These are phyloP conservation scores for Struthio camelus DNA, from an alignment of 2,113 vertebrate species.

Conservation along the genomic window DNA sequence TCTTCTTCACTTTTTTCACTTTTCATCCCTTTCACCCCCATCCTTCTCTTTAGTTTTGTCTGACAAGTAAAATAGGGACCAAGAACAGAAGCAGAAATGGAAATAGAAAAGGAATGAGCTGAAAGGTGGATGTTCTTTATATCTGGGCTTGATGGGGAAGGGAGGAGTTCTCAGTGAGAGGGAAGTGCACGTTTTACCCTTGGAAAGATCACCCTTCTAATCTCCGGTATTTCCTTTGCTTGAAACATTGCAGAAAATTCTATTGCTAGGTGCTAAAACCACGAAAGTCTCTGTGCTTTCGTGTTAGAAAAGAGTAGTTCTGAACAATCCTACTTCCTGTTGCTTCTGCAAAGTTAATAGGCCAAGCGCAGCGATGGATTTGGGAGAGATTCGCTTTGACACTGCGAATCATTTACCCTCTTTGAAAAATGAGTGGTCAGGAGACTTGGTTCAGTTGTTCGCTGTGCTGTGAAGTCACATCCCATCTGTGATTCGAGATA, in stretches of 20 bases:
- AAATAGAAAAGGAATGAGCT: too few species aligned
- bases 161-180: not conserved
- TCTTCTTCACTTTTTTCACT: too few species aligned
- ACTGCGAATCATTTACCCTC: not conserved
- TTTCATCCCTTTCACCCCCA: too few species aligned
- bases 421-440: not conserved
- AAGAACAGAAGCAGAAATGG: too few species aligned
- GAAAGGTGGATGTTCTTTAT: too few species aligned
- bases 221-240: not conserved
- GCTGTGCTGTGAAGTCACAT: not conserved
- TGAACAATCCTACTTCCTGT: not conserved
- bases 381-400: not conserved
- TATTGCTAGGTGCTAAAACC: not conserved
- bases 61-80: too few species aligned
- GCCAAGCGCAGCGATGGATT: not conserved
- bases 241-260: not conserved
- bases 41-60: too few species aligned
- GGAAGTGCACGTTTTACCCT: not conserved
- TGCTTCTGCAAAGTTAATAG: not conserved
- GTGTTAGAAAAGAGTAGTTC: not conserved
- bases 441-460: not conserved
- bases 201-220: not conserved
- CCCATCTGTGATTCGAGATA: conserved; percentile 7
- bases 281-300: not conserved
- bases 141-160: not conserved